Evolutionary conservation across 2,113 vertebrate genomes (phyloP).

Genomic region (Aspidoscelis tigris): DNA sequence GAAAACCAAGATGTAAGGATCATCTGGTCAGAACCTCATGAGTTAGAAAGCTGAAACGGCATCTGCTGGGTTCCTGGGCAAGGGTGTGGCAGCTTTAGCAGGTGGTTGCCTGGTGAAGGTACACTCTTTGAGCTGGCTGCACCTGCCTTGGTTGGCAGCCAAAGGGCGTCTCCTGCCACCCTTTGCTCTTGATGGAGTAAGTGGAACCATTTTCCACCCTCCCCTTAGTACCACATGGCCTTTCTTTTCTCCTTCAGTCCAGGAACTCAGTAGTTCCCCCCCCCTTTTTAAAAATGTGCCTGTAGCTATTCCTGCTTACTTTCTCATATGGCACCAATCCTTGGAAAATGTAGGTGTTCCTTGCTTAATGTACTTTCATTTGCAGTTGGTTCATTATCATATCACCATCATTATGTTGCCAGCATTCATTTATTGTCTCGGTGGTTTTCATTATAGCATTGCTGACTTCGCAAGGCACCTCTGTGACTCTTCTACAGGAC

Average conservation of each 20-base stretch:
- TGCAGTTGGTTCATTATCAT: no score
- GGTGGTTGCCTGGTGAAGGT: conserved; percentile 43
- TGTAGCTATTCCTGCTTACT: neutral
- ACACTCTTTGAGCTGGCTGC: conserved; percentile 44
- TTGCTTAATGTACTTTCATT: no score
- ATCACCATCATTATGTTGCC: no score
- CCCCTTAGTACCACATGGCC: no score
- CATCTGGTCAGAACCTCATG: neutral
- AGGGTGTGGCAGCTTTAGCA: neutral
- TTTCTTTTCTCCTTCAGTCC: neutral
- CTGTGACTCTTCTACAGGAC: no score
- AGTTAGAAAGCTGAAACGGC: no score
- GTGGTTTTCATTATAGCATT: no score
- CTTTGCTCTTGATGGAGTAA: conserved; percentile 28
- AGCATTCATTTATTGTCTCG: no score
- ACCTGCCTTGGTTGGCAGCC: conserved; percentile 37
- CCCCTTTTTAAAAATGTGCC: neutral
- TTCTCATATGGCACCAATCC: neutral
- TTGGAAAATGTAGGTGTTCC: no score
- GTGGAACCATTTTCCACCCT: neutral
- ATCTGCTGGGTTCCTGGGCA: conserved; percentile 2
- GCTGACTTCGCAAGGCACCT: no score
- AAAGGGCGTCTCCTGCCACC: conserved; percentile 32
- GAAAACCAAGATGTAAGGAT: neutral
- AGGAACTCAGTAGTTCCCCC: neutral